Conservation (phyloP, 2,888 invertebrate genomes). For the Erannis defoliaria region DNA sequence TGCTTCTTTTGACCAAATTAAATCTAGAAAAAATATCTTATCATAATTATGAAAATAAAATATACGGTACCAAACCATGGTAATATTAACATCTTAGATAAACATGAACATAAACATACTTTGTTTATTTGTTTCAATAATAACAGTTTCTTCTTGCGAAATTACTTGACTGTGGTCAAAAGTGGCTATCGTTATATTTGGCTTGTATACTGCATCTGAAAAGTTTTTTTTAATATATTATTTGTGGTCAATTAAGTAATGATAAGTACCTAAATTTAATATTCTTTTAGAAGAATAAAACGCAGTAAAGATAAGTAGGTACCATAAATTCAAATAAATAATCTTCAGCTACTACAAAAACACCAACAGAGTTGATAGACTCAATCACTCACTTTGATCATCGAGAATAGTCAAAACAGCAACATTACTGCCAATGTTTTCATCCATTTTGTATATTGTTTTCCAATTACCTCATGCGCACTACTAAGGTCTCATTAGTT, state of each 20-base stretch:
- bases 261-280: too few relatives aligned
- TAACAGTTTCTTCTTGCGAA: constrained; percentile 52
- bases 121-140: constrained; percentile 66
- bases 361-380: not conserved
- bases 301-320: too few relatives aligned
- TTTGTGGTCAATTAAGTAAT: not conserved
- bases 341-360: constrained; percentile 11
- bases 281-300: too few relatives aligned
- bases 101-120: constrained; percentile 53
- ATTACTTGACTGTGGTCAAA: constrained; percentile 57
- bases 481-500: not conserved
- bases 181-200: constrained; percentile 56
- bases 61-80: too few relatives aligned
- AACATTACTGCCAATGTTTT: constrained; percentile 69
- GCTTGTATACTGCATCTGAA: constrained; percentile 61
- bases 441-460: constrained; percentile 61
- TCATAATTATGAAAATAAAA: not conserved
- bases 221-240: not conserved
- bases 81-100: too few relatives aligned
- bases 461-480: constrained; percentile 42
- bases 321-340: constrained; percentile 22
- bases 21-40: constrained; percentile 54
- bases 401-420: constrained; percentile 71
- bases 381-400: constrained; percentile 43
- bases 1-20: constrained; percentile 72